Percentiles rank a stretch among this genome's conserved stretches.
phyloP scores from a whole-genome alignment of 2,113 vertebrate species.

The Desmodus rotundus region DNA sequence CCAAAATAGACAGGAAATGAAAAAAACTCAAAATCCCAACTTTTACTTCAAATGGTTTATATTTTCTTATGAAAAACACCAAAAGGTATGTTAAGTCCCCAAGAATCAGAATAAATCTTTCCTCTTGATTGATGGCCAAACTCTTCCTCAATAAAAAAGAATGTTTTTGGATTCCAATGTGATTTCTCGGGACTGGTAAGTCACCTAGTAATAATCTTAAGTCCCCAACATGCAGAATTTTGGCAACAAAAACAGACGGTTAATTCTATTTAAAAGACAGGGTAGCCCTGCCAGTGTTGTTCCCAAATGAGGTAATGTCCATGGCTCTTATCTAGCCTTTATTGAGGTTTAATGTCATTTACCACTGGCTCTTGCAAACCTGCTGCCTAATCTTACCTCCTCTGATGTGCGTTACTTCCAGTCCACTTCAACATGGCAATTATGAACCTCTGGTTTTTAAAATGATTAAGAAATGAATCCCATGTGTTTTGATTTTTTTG shows the following conservation, averaged over 20 bases:
- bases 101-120: conserved; percentile 35
- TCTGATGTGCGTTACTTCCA: conserved; percentile 19
- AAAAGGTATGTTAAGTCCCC: neutral
- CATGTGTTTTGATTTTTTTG: neutral
- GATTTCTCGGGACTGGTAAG: conserved; percentile 35
- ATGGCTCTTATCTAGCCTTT: conserved; percentile 34
- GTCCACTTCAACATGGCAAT: neutral
- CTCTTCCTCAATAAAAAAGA: neutral
- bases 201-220: conserved; percentile 50
- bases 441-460: conserved; percentile 50
- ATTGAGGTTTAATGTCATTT: conserved; percentile 49
- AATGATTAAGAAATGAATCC: conserved; percentile 60
- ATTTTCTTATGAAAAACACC: conserved; percentile 19
- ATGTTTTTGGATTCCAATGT: neutral
- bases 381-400: conserved; percentile 49
- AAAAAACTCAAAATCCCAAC: neutral
- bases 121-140: neutral
- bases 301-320: conserved; percentile 63
- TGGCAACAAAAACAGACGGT: conserved; percentile 57
- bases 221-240: conserved; percentile 35
- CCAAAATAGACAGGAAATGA: neutral
- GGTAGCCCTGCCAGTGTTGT: conserved; percentile 29
- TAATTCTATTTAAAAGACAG: conserved; percentile 55
- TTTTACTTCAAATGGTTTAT: neutral
- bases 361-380: neutral